Conservation (phyloP, 2,888 invertebrate species). For the Lagria hirta region DNA sequence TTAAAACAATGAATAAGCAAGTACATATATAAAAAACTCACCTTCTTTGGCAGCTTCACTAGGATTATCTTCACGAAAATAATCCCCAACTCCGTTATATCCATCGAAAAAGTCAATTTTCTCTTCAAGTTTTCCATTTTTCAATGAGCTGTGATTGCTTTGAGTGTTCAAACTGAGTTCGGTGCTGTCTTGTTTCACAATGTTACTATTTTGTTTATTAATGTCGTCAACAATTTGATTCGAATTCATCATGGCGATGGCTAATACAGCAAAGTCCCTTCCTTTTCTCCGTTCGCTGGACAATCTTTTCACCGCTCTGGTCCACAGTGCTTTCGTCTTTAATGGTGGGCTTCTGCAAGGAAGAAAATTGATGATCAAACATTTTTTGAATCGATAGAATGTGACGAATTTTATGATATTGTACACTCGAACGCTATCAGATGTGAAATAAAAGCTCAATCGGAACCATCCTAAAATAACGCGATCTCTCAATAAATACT, state of each 20-base stretch:
- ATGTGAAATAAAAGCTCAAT: slow-evolving; percentile 25
- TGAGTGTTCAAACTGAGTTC: slow-evolving; percentile 37
- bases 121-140: slow-evolving; percentile 39
- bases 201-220: slow-evolving; percentile 8
- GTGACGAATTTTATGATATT: slow-evolving; percentile 8
- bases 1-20: too few species aligned
- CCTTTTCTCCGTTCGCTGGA: slow-evolving; percentile 41
- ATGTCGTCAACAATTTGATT: slow-evolving; percentile 33
- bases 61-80: slow-evolving; percentile 13
- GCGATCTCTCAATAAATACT: slow-evolving; percentile 28
- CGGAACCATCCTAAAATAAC: slow-evolving; percentile 25
- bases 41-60: slow-evolving; percentile 18
- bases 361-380: slow-evolving; percentile 2
- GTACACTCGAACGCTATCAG: slow-evolving; percentile 27
- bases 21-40: too few species aligned
- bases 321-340: slow-evolving; percentile 43
- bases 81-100: slow-evolving; percentile 12
- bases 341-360: not conserved
- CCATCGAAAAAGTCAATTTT: slow-evolving; percentile 32
- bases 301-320: slow-evolving; percentile 44
- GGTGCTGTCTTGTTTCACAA: slow-evolving; percentile 33
- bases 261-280: slow-evolving; percentile 43
- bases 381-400: slow-evolving; percentile 10
- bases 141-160: slow-evolving; percentile 25
- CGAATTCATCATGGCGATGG: slow-evolving; percentile 42